phyloP scores from a whole-genome alignment of 2,113 vertebrate species.

The Microcebus griseorufus region DNA sequence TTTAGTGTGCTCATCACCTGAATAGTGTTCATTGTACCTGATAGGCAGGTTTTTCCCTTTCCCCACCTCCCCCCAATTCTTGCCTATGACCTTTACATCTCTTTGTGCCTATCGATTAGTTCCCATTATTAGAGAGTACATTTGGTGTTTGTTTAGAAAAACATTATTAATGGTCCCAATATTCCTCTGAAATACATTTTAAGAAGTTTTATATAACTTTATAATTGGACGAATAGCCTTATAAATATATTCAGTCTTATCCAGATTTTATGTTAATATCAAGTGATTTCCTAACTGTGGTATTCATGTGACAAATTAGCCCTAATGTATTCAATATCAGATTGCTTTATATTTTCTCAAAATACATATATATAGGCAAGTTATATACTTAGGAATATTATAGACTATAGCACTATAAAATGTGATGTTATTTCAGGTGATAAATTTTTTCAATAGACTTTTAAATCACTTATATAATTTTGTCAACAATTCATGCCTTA shows the following conservation, averaged over 20 bases:
- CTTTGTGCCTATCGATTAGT: too few species aligned
- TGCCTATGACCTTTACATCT: too few species aligned
- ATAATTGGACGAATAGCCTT: background rate
- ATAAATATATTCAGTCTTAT: background rate
- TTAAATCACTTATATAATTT: slow-evolving; percentile 64
- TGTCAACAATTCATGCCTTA: slow-evolving; percentile 60
- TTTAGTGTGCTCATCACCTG: too few species aligned
- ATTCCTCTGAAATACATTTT: background rate
- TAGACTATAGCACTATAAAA: background rate
- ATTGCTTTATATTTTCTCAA: background rate
- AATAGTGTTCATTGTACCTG: too few species aligned
- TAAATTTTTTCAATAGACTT: slow-evolving; percentile 70
- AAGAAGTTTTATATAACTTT: background rate
- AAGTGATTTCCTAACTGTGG: background rate
- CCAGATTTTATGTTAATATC: background rate
- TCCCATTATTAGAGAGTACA: too few species aligned
- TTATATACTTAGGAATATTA: background rate
- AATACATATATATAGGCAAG: background rate
- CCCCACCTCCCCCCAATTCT: too few species aligned
- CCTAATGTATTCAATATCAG: background rate
- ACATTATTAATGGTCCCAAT: background rate
- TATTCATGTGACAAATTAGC: background rate
- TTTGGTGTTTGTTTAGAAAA: background rate
- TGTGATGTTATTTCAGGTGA: background rate
- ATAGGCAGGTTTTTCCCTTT: too few species aligned